Base-by-base conservation (phyloP, 2,888 invertebrate species). In the Xylota segnis region DNA sequence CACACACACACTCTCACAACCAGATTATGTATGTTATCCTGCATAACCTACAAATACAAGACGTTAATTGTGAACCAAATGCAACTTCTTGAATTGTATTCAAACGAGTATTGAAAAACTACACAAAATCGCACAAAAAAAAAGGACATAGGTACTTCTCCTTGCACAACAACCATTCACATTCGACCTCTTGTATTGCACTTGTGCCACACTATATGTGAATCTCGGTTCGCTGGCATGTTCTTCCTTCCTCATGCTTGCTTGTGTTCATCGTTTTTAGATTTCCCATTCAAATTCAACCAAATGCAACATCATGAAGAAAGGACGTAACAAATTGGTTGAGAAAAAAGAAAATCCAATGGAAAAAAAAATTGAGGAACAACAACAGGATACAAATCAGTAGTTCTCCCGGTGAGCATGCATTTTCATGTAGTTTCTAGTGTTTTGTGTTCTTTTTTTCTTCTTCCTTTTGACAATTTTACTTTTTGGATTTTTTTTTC, bases 321-420 rank as follows among this genome's bases (percentile, higher is more conserved):
- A 77, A 56, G 56, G 29, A 70, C 18, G 70, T n/a, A 65, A 74
- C 50, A 66, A 81, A 75, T 77, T 59, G 54, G 63, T 68, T 56
- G 4, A 58, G 50, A 47, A 29, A 47, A 63, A 9, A 16, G 52
- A 23, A 54, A 74, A 18, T 9, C 32, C 47, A 16, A 5, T 16
- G 14, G 14, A 5, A 29, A 45, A 40, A 34, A 54, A 47, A 68
- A 59, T 9, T 54, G 18, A 61, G 40, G n/a, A 78, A 83, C 70
- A 83, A 83, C 66, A 83, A 74, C 74, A 63, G 75, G 58, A 81
- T 71, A 84, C 81, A 79, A 83, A 79, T 79, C 83, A 71, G 65
- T 70, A 59, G 75, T 56, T 75, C 40, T 58, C 59, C 77, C 68
- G 54, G 72, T 72, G 54, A 78, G 72, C 72, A 74, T 63, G 65